phyloP scores from a whole-genome alignment of 2,113 vertebrate species.

The Dasyurus viverrinus region DNA sequence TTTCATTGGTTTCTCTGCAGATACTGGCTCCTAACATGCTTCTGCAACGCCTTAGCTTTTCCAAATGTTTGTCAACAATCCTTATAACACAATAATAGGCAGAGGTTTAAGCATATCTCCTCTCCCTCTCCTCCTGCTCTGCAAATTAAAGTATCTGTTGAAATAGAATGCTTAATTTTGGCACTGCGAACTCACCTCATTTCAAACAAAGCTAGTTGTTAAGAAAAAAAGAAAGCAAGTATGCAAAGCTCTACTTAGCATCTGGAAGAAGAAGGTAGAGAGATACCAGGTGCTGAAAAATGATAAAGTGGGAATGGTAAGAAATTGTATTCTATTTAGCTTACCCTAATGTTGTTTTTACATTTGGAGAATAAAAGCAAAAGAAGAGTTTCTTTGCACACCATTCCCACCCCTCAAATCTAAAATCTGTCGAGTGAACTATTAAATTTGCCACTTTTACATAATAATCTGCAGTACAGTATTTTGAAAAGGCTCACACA shows the following conservation, averaged over 20 bases:
- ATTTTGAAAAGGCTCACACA: constrained; percentile 5
- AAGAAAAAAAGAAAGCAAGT: constrained; percentile 68
- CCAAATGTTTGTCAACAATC: constrained; percentile 85
- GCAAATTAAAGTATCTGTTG: constrained; percentile 78
- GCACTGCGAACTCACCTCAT: constrained; percentile 78
- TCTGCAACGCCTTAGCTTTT: constrained; percentile 80
- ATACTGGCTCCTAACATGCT: constrained; percentile 74
- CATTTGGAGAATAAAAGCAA: constrained; percentile 61
- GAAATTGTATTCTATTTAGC: constrained; percentile 68
- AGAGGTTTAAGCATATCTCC: constrained; percentile 70
- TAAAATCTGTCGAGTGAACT: constrained; percentile 51
- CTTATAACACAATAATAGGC: constrained; percentile 76
- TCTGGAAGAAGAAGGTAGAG: constrained; percentile 57
- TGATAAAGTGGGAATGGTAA: constrained; percentile 65
- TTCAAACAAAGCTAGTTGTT: constrained; percentile 80
- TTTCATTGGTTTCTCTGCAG: constrained; percentile 75
- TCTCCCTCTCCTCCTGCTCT: constrained; percentile 65
- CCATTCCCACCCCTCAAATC: constrained; percentile 31
- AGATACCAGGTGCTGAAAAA: constrained; percentile 66
- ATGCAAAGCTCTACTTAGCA: constrained; percentile 67
- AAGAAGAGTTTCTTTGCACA: constrained; percentile 32
- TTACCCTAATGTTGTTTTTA: constrained; percentile 62
- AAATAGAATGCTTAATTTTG: constrained; percentile 77
- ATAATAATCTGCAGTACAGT: constrained; percentile 1
- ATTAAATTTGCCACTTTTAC: constrained; percentile 6